Conservation (phyloP, 1,140 invertebrate species). For the Adoxophyes honmai region DNA sequence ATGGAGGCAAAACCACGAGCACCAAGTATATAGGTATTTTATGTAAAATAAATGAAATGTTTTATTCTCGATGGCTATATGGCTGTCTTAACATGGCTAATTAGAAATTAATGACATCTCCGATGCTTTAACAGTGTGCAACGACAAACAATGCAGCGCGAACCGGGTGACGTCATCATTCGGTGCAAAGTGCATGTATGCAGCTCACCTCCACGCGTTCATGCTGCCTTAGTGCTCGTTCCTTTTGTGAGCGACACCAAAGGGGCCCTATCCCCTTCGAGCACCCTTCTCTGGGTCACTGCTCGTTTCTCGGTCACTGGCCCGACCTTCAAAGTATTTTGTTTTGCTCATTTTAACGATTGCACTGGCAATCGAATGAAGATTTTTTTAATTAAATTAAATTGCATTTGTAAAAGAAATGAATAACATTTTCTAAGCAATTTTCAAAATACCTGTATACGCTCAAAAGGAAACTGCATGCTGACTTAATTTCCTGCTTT, state of each 20-base stretch:
- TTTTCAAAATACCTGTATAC: too few species aligned
- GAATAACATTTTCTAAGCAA: too few species aligned
- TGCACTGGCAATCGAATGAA: too few species aligned
- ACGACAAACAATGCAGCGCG: constrained; percentile 61
- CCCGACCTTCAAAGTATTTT: constrained; percentile 30
- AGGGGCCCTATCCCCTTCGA: constrained; percentile 73
- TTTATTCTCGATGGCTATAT: too few species aligned
- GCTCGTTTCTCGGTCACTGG: constrained; percentile 54
- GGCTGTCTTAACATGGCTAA: background rate
- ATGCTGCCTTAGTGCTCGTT: constrained; percentile 66
- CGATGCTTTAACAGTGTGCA: constrained; percentile 38
- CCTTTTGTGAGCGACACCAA: constrained; percentile 71
- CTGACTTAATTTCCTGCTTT: too few species aligned
- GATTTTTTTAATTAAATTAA: too few species aligned
- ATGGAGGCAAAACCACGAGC: too few species aligned
- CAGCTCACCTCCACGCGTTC: constrained; percentile 60
- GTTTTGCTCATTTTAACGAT: constrained; percentile 15
- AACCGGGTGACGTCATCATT: constrained; percentile 63
- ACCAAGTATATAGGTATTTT: too few species aligned
- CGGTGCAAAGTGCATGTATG: constrained; percentile 74
- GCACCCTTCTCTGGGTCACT: constrained; percentile 71
- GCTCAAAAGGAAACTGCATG: too few species aligned
- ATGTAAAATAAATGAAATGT: too few species aligned
- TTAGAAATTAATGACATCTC: constrained; percentile 6
- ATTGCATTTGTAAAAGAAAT: too few species aligned